phyloP scores from a whole-genome alignment of 2,888 invertebrate species.

The Agrochola macilenta region DNA sequence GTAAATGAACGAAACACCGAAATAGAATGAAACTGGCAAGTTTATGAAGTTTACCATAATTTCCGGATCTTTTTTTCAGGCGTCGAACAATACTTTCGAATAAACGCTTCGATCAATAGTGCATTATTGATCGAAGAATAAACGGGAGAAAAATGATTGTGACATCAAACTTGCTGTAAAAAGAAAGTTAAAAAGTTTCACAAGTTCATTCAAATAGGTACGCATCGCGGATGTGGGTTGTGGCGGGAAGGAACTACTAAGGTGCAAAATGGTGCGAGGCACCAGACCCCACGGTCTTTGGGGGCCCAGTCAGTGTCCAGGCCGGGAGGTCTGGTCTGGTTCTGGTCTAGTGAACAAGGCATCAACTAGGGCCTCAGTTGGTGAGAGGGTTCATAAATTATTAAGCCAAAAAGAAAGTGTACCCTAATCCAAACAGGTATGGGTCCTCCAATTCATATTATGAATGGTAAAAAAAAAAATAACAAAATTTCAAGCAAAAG shows the following conservation, averaged over 20 bases:
- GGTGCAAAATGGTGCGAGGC: background rate
- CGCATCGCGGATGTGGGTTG: background rate
- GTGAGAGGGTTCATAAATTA: too few relatives aligned
- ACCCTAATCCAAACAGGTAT: background rate
- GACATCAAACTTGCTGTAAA: slow-evolving; percentile 12
- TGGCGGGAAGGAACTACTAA: background rate
- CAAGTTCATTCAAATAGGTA: background rate
- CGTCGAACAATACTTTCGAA: slow-evolving; percentile 42
- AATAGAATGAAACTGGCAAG: slow-evolving; percentile 58
- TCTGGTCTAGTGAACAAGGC: background rate
- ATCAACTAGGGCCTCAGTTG: background rate
- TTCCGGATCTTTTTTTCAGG: slow-evolving; percentile 61
- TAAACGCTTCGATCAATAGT: too few relatives aligned
- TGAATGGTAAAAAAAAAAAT: background rate
- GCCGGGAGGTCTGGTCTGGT: background rate
- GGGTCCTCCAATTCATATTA: background rate
- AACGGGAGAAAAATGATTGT: too few relatives aligned
- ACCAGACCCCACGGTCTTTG: background rate
- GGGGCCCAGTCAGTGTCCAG: background rate
- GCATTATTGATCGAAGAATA: too few relatives aligned
- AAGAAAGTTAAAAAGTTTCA: background rate
- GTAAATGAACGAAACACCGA: slow-evolving; percentile 46
- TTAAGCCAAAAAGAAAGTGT: background rate
- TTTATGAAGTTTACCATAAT: slow-evolving; percentile 54
- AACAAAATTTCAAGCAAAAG: background rate